These are phyloP conservation scores for Semotilus atromaculatus DNA, from an alignment of 2,797 vertebrate species.

Conservation along the genomic window DNA sequence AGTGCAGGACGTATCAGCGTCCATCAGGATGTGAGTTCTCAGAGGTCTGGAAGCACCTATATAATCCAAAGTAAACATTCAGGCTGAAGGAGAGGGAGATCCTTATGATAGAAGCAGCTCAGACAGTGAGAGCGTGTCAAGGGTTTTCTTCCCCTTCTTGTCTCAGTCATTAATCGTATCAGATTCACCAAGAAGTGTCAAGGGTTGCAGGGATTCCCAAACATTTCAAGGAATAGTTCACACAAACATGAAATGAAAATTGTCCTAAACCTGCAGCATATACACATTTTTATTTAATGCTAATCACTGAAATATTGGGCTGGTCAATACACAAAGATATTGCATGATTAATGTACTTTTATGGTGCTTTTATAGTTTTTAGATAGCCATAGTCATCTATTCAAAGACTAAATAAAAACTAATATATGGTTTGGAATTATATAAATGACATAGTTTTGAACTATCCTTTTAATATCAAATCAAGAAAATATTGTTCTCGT, in stretches of 20 bases:
- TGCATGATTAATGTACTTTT: neutral
- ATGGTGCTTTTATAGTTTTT: neutral
- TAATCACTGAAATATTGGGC: neutral
- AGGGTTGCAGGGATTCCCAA: conserved; percentile 18
- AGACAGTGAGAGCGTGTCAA: conserved; percentile 55
- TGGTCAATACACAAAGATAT: neutral
- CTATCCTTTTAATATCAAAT: neutral
- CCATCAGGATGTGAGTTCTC: conserved; percentile 46
- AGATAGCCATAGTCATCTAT: neutral
- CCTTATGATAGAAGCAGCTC: conserved; percentile 21
- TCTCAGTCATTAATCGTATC: conserved; percentile 40
- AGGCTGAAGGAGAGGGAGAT: conserved; percentile 19
- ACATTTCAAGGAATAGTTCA: neutral
- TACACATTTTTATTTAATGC: neutral
- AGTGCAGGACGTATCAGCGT: conserved; percentile 28
- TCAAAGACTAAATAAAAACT: neutral
- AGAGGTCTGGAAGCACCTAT: conserved; percentile 36
- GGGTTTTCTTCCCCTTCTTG: conserved; percentile 52
- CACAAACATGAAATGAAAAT: neutral
- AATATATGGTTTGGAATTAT: neutral
- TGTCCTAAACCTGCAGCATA: neutral
- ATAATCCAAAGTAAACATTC: conserved; percentile 55
- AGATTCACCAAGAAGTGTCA: conserved; percentile 22
- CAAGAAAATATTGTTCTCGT: neutral
- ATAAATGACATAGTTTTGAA: neutral